These are phyloP conservation scores for Agrochola circellaris DNA, from an alignment of 2,888 invertebrate genomes.

Conservation along the genomic window DNA sequence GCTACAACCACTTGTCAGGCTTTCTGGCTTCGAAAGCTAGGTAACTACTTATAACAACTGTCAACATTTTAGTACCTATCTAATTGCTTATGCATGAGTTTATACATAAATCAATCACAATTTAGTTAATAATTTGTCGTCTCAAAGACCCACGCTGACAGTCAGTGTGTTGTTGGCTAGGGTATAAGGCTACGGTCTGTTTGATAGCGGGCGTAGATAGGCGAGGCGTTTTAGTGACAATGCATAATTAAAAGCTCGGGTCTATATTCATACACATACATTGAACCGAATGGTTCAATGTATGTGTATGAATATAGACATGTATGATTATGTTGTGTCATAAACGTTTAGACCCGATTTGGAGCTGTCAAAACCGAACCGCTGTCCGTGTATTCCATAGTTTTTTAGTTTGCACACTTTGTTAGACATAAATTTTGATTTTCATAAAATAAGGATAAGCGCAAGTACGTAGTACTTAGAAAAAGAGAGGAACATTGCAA, in stretches of 20 bases:
- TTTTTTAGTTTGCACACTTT: no score
- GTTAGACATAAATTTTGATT: fast-evolving
- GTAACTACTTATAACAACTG: neutral
- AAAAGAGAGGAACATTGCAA: neutral
- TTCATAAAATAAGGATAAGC: neutral
- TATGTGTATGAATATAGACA: no score
- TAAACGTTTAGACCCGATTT: neutral
- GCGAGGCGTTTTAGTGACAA: neutral
- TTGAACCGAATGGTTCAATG: no score
- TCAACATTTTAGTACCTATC: neutral
- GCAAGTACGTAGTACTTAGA: neutral
- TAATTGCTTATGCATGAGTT: constrained; percentile 34
- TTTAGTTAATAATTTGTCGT: constrained; percentile 25
- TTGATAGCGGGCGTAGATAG: neutral
- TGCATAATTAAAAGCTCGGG: neutral
- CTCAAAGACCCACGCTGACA: constrained; percentile 8
- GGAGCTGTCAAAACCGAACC: neutral
- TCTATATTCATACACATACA: neutral
- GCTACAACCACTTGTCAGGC: neutral
- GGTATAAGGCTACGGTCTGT: neutral
- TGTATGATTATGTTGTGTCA: no score
- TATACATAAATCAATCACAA: constrained; percentile 41
- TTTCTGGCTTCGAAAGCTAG: neutral
- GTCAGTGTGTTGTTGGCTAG: neutral
- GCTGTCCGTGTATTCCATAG: no score